Evolutionary conservation across 2,797 vertebrate genomes (phyloP), one percentile per base, ranked within the genome.

Genomic region (Chiloscyllium punctatum): DNA sequence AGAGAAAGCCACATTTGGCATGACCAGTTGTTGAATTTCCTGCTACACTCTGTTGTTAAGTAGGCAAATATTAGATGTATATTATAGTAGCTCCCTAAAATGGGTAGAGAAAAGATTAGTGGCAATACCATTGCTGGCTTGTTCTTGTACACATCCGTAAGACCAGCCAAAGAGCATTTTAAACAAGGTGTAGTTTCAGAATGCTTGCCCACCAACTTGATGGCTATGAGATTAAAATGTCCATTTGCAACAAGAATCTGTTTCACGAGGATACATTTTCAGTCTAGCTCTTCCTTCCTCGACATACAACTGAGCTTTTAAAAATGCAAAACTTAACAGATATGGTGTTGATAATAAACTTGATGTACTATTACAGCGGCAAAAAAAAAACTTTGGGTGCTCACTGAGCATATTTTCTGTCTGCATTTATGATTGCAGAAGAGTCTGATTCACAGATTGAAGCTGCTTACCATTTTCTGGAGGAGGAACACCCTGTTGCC

Each of bases 391-490:
- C 48, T 53, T 48, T 25, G 21, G 1, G 57, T 53, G 95, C 79
- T 68, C 96, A 95, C 21, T 51, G 69, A 37, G 71, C 94, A 72
- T 79, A 95, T 95, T 30, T 0, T 77, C 37, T 79, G 0, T 95
- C 51, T 33, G 74, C 94, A 96, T 96, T 97, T 96, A 23, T 96
- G 37, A 96, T 62, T 96, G 96, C 97, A 99, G 99, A 98, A 97
- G 98, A 98, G 18, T 98, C 98, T 0, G 98, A 98, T 42, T 98
- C 98, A 4, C 97, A 98, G 94, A 98, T 98, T 0, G 98, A 97
- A 96, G 98, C 98, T 96, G 98, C 98, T 96, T 98, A 98, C 97
- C 98, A 98, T 96, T 96, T 98, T 86, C 98, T 98, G 0, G 97
- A 98, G 96, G 98, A 97, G 5, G 99, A 99, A 95, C 97, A 98